Evolutionary conservation across 92 coral and sea anemone genomes (phyloP).

Genomic region (Chrysogorgia sp.): DNA sequence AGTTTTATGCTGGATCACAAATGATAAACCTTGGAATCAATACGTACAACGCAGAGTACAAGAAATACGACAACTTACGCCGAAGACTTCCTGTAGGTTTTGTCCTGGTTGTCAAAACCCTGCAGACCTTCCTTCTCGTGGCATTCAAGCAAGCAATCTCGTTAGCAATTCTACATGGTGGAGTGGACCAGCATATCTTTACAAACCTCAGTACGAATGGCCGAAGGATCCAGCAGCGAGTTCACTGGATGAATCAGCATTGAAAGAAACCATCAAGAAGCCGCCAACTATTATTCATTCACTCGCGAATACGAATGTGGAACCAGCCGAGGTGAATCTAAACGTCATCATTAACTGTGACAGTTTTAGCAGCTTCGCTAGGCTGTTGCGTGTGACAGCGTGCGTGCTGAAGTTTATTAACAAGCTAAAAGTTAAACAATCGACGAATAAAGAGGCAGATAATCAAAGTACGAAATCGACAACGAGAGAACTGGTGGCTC

Average conservation of each 20-base stretch:
- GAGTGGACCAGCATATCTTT: slow-evolving; percentile 53
- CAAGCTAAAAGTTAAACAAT: neutral
- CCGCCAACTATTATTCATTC: slow-evolving; percentile 24
- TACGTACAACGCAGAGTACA: too few species aligned
- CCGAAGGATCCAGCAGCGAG: slow-evolving; percentile 51
- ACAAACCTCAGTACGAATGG: slow-evolving; percentile 54
- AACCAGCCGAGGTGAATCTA: slow-evolving; percentile 21
- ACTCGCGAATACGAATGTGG: slow-evolving; percentile 16
- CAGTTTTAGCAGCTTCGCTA: slow-evolving; percentile 15
- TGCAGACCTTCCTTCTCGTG: too few species aligned
- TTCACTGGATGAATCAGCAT: slow-evolving; percentile 6
- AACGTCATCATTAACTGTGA: slow-evolving; percentile 46
- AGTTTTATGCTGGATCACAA: too few species aligned
- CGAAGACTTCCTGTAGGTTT: too few species aligned
- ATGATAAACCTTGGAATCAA: too few species aligned
- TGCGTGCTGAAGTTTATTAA: slow-evolving; percentile 36
- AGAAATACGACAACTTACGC: too few species aligned
- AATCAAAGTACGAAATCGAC: slow-evolving; percentile 1
- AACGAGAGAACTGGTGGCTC: slow-evolving; percentile 36
- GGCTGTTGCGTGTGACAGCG: slow-evolving; percentile 41
- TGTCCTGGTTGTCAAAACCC: slow-evolving; percentile 18
- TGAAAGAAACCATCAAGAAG: slow-evolving; percentile 29
- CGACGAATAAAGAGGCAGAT: neutral
- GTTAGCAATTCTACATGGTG: slow-evolving; percentile 39
- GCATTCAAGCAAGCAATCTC: too few species aligned